Conservation (phyloP, 2,797 vertebrate genomes). For the Chloroceryle inda region DNA sequence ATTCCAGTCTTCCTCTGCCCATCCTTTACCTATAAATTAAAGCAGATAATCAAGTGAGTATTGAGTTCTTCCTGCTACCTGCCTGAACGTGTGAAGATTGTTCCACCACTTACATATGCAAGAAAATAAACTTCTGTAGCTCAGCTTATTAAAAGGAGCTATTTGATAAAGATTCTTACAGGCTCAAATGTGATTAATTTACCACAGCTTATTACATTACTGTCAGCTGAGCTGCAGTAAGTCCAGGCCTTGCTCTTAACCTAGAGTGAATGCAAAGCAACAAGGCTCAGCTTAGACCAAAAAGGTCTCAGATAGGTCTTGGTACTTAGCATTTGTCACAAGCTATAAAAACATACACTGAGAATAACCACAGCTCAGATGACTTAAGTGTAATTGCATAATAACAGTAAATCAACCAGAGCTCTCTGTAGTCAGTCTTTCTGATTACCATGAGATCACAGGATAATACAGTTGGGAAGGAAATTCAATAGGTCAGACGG, state of each 20-base stretch:
- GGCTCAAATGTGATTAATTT: neutral
- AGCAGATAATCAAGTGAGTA: neutral
- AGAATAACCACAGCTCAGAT: neutral
- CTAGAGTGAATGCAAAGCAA: neutral
- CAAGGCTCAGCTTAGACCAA: neutral
- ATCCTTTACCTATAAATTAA: neutral
- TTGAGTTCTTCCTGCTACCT: neutral
- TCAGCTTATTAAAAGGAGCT: neutral
- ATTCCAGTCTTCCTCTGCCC: neutral
- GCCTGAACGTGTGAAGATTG: fast-evolving
- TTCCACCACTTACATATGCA: neutral
- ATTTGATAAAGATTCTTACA: slow-evolving; percentile 9
- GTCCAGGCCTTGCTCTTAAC: neutral
- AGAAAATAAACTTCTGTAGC: neutral
- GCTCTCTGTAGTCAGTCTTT: neutral
- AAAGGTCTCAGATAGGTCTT: neutral
- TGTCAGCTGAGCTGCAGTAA: neutral
- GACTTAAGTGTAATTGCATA: slow-evolving; percentile 4
- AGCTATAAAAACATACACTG: neutral
- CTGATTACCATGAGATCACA: slow-evolving; percentile 11
- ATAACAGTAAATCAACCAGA: neutral
- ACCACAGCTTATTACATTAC: neutral
- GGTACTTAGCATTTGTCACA: neutral
- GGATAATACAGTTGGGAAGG: neutral
- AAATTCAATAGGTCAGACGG: slow-evolving; percentile 30